Evolutionary conservation across 2,888 invertebrate genomes (phyloP).

Genomic region (Ophioninae sp.): DNA sequence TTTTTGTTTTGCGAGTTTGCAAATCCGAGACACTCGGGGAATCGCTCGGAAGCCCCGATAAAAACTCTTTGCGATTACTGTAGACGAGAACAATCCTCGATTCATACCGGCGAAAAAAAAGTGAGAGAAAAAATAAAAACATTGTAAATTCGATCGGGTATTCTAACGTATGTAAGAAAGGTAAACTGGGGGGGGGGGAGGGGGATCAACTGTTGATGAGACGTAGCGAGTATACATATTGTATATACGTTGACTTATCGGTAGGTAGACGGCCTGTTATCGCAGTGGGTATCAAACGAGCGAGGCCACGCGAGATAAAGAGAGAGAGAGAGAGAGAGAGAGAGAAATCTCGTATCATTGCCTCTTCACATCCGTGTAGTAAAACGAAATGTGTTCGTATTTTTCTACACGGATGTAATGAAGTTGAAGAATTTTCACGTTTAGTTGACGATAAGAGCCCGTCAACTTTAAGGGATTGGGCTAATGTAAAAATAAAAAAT

Average conservation of each 20-base stretch:
- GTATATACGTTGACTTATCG: conserved; percentile 69
- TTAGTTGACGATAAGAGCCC: neutral
- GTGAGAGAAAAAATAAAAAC: neutral
- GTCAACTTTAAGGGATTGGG: neutral
- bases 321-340: conserved; percentile 21
- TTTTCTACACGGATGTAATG: neutral
- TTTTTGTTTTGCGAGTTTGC: no score
- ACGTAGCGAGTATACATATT: conserved; percentile 23
- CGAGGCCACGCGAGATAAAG: conserved; percentile 49
- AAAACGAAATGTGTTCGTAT: neutral
- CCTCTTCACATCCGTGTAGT: neutral
- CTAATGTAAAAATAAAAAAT: no score
- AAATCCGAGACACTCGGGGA: no score
- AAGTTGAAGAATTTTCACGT: neutral
- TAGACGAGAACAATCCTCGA: neutral
- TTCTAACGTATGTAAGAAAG: conserved; percentile 11
- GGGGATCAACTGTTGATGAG: conserved; percentile 30
- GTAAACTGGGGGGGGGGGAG: conserved; percentile 10
- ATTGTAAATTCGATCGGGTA: conserved; percentile 43
- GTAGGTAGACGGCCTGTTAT: conserved; percentile 78
- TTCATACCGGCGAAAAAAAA: conserved; percentile 1
- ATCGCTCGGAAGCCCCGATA: no score
- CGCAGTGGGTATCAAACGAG: conserved; percentile 70
- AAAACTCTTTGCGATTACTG: no score
- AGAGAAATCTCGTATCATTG: conserved; percentile 1